These are phyloP conservation scores for Vanacampus margaritifer DNA, from an alignment of 2,113 vertebrate species.

Conservation along the genomic window DNA sequence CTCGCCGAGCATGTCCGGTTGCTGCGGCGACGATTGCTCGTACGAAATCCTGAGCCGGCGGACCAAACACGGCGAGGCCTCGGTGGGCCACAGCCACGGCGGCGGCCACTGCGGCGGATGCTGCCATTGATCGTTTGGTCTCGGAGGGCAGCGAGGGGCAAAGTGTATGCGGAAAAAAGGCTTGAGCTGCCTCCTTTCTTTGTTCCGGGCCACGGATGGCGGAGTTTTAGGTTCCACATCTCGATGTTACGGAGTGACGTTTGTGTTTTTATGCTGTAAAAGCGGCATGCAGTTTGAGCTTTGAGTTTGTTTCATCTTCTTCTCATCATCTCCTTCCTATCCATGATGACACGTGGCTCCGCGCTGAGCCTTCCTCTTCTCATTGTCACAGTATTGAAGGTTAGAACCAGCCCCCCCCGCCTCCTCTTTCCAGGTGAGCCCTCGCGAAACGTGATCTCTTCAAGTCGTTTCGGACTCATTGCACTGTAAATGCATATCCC, in stretches of 20 bases:
- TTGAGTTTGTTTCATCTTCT: conserved; percentile 15
- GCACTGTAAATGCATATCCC: background rate
- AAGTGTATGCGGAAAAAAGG: conserved; percentile 46
- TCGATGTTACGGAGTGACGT: conserved; percentile 21
- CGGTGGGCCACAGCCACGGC: conserved; percentile 77
- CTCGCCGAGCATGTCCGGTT: conserved; percentile 87
- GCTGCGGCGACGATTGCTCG: conserved; percentile 88
- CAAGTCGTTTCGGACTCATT: background rate
- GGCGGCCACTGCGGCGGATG: conserved; percentile 86
- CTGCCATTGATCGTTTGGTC: conserved; percentile 78
- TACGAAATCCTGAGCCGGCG: conserved; percentile 90
- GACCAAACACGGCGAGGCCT: conserved; percentile 85
- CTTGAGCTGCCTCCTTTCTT: conserved; percentile 25
- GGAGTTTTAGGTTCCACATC: conserved; percentile 23
- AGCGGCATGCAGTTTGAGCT: conserved; percentile 42
- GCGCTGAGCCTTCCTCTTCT: background rate
- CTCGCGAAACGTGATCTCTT: background rate
- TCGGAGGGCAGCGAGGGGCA: conserved; percentile 55
- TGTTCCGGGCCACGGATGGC: conserved; percentile 3
- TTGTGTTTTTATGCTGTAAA: conserved; percentile 24
- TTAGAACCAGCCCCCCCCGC: background rate
- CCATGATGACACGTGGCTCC: conserved; percentile 18
- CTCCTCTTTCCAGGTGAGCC: conserved; percentile 7
- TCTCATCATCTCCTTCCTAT: conserved; percentile 18
- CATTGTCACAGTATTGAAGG: background rate